Conservation (phyloP, 2,888 invertebrate species). For the Sepioteuthis lessoniana region DNA sequence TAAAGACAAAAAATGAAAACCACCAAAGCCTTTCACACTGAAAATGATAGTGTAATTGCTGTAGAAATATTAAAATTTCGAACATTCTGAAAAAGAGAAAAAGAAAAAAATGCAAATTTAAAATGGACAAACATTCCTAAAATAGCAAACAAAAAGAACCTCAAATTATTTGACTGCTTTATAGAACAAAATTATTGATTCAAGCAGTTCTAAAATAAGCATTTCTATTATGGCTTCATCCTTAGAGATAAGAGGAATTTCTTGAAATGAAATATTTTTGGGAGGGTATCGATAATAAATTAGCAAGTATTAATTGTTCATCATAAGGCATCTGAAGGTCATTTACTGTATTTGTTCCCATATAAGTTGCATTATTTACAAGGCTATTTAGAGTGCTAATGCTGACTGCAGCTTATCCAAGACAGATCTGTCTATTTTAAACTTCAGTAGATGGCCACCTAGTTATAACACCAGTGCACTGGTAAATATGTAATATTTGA, state of each 20-base stretch:
- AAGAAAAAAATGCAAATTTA: neutral
- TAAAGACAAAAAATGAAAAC: neutral
- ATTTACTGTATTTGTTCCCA: neutral
- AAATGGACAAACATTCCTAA: neutral
- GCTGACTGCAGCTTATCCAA: no score
- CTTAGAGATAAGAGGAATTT: neutral
- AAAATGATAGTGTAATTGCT: neutral
- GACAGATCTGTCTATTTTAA: no score
- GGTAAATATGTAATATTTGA: no score
- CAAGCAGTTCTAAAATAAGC: neutral
- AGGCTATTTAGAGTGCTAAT: no score
- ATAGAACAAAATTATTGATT: slow-evolving; percentile 17
- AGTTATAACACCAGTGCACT: no score
- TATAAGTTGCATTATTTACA: no score
- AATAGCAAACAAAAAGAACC: neutral
- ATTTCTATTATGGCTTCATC: slow-evolving; percentile 7
- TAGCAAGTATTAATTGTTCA: neutral
- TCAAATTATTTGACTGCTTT: slow-evolving; percentile 17
- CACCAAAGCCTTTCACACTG: neutral
- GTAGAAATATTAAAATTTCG: neutral
- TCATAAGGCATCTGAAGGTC: neutral
- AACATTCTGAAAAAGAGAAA: neutral
- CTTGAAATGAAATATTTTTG: neutral
- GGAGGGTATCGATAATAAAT: neutral
- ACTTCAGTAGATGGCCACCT: no score